These are phyloP conservation scores for Polyodon spathula DNA, from an alignment of 2,113 vertebrate genomes.

Conservation along the genomic window DNA sequence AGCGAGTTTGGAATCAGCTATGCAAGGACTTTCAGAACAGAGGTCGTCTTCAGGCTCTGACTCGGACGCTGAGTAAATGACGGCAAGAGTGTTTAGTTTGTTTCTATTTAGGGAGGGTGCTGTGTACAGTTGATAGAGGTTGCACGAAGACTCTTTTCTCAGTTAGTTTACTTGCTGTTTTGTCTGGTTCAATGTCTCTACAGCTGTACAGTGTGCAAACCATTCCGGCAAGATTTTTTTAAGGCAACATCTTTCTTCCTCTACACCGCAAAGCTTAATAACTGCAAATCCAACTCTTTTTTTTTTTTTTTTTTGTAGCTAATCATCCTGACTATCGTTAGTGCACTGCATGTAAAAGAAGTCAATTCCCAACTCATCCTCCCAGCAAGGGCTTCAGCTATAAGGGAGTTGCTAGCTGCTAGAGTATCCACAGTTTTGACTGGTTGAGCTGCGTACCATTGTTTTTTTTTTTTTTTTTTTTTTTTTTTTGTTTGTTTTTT, in stretches of 20 bases:
- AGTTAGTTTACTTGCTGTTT: slow-evolving; percentile 3
- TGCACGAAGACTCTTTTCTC: not conserved
- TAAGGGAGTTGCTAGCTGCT: no score
- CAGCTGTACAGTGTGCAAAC: not conserved
- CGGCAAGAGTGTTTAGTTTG: no score
- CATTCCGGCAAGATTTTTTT: slow-evolving; percentile 5
- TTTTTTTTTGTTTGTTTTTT: no score
- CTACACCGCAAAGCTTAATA: not conserved
- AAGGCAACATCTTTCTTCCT: not conserved
- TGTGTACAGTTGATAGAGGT: not conserved
- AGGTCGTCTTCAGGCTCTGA: slow-evolving; percentile 51
- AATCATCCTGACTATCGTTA: not conserved
- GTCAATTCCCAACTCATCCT: no score
- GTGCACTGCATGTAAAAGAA: not conserved
- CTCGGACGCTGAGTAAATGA: slow-evolving; percentile 59
- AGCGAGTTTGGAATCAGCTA: slow-evolving; percentile 60
- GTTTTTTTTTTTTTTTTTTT: no score
- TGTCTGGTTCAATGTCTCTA: not conserved
- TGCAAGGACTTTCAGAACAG: slow-evolving; percentile 50
- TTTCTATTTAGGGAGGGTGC: not conserved
- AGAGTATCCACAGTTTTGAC: no score
- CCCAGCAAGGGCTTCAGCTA: no score
- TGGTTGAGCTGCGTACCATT: no score
- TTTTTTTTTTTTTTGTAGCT: no score
- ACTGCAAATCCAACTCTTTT: no score